A percentile compares a stretch with the other conserved stretches of the same genome.
These are phyloP conservation scores for Apoda limacodes DNA, from an alignment of 2,888 invertebrate genomes.

Conservation along the genomic window DNA sequence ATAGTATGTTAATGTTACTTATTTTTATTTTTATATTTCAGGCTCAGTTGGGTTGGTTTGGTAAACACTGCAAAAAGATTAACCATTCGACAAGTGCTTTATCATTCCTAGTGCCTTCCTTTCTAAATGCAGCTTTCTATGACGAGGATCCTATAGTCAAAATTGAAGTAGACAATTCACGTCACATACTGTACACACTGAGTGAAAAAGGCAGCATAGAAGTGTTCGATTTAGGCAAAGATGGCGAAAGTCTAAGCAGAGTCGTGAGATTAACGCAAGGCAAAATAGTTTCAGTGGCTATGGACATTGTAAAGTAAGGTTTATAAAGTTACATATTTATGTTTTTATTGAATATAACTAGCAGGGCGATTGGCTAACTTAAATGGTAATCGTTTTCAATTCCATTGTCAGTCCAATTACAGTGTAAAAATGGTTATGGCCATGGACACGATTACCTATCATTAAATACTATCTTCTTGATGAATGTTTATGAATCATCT, in stretches of 20 bases:
- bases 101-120: conserved; percentile 90
- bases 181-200: conserved; percentile 90
- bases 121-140: conserved; percentile 85
- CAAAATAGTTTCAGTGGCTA: conserved; percentile 79
- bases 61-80: conserved; percentile 93
- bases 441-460: too few relatives aligned
- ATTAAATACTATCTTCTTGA: too few relatives aligned
- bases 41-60: conserved; percentile 93
- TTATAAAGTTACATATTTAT: conserved; percentile 5
- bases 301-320: conserved; percentile 84
- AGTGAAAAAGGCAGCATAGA: conserved; percentile 90
- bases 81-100: conserved; percentile 92
- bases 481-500: too few relatives aligned
- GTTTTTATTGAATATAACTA: too few relatives aligned
- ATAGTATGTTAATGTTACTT: too few relatives aligned
- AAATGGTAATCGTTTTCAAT: too few relatives aligned
- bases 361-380: too few relatives aligned
- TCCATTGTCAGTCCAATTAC: too few relatives aligned
- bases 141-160: conserved; percentile 92
- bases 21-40: conserved; percentile 33
- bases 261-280: conserved; percentile 81
- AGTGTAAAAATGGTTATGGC: too few relatives aligned
- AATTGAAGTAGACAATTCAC: conserved; percentile 88
- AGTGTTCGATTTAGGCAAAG: conserved; percentile 89
- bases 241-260: conserved; percentile 78